A percentile compares a stretch with the other conserved stretches of the same genome.
Evolutionary conservation across 2,888 invertebrate species (phyloP).

Genomic region (Megaustenia siamemsis): DNA sequence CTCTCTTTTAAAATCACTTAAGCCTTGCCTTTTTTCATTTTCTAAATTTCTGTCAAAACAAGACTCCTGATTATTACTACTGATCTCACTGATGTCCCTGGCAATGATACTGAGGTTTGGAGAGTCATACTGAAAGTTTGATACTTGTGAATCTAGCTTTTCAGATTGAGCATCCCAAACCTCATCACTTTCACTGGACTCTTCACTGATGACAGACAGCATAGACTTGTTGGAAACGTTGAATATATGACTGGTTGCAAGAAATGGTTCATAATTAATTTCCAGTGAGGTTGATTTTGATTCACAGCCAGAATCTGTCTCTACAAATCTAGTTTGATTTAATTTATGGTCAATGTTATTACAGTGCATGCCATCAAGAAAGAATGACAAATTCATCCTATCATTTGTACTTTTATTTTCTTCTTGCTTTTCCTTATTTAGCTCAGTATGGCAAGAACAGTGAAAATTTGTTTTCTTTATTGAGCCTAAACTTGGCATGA

Average conservation of each 20-base stretch:
- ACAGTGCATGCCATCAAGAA: neutral
- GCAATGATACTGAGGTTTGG: neutral
- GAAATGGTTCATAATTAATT: slow-evolving; percentile 43
- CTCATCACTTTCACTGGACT: slow-evolving; percentile 31
- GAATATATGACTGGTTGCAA: neutral
- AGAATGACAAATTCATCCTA: neutral
- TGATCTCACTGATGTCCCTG: neutral
- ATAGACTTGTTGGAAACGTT: neutral
- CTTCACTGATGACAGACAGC: slow-evolving; percentile 38
- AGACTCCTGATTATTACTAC: neutral
- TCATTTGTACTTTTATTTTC: neutral
- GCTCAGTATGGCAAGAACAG: neutral
- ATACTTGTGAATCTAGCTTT: neutral
- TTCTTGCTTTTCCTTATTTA: neutral
- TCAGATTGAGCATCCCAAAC: neutral
- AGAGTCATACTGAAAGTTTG: neutral
- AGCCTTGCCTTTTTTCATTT: neutral
- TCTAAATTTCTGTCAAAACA: neutral
- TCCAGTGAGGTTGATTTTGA: neutral
- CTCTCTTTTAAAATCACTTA: neutral
- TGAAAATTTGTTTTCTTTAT: neutral
- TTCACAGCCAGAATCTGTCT: neutral
- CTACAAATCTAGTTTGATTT: neutral
- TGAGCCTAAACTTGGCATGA: neutral
- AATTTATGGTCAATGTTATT: neutral